Evolutionary conservation across 2,113 vertebrate species (phyloP), one percentile per base, ranked within the genome.

Genomic region (Manacus vitellinus): DNA sequence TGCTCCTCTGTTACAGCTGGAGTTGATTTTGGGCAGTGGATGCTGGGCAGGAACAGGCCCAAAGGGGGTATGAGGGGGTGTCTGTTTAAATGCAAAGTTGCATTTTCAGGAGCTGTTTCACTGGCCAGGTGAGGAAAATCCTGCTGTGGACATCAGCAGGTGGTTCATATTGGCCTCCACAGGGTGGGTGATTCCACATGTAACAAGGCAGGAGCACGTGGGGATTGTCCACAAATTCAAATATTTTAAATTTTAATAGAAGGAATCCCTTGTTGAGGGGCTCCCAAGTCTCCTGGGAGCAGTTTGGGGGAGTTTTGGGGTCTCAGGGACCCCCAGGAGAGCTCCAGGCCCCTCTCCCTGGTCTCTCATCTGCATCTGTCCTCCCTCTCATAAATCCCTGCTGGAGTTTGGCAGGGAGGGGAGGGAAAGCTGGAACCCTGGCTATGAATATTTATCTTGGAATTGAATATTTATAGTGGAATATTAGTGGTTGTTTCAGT

Each of bases 11-110:
- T 17, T 1, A 10, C 2, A 9, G 12, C 1, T n/a, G 8, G 14
- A 63, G 59, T 1, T 15, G 74, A 4, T 30, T 58, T 62, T 15
- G 8, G 61, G 84, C 30, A 43, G 79, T 41, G 37, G 70, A 74
- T 25, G 89, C 55, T 7, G 25, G 43, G 87, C 62, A 54, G 47
- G 24, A 51, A 2, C 12, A 12, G 46, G 17, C 11, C 14, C 0
- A 39, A 0, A 28, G 46, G 41, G 3, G 4, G 5, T 17, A 25
- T 2, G 7, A 23, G 24, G 12, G 2, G 6, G 6, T 1, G 25
- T 15, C 24, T 61, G 4, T 16, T 43, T 3, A 17, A 44, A 58
- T 7, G 16, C 77, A 24, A 18, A 43, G 4, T 8, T 23, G 0
- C 2, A 0, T 49, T 85, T 76, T 52, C 16, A 52, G 8, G 16